Conservation (phyloP, 2,797 vertebrate genomes). For the Gouania willdenowi region DNA sequence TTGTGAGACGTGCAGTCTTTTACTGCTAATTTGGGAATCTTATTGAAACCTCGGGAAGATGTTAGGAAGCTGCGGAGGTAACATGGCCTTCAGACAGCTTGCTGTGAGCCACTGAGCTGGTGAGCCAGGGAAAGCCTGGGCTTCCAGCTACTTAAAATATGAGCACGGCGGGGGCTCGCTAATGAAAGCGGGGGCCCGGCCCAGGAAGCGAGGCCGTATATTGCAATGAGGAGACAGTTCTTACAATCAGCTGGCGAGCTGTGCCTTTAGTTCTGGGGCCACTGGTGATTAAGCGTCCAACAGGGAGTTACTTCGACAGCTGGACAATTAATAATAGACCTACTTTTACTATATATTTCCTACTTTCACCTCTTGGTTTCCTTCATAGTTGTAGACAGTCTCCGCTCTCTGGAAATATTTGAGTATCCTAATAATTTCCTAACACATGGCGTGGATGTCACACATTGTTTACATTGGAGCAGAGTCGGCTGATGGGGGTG, state of each 20-base stretch:
- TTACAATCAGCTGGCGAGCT: slow-evolving; percentile 73
- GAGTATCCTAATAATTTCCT: slow-evolving; percentile 54
- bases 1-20: slow-evolving; percentile 33
- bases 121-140: slow-evolving; percentile 49
- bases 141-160: slow-evolving; percentile 73
- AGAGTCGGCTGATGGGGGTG: slow-evolving; percentile 2
- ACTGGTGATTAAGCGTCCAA: slow-evolving; percentile 76
- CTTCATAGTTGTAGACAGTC: slow-evolving; percentile 40
- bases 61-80: slow-evolving; percentile 24
- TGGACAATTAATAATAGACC: slow-evolving; percentile 80
- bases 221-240: slow-evolving; percentile 72
- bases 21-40: slow-evolving; percentile 42
- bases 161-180: slow-evolving; percentile 56
- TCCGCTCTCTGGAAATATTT: slow-evolving; percentile 56
- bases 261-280: slow-evolving; percentile 73
- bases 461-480: slow-evolving; percentile 49
- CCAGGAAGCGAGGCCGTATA: slow-evolving; percentile 63
- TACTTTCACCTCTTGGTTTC: slow-evolving; percentile 44
- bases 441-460: slow-evolving; percentile 57
- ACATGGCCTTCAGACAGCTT: slow-evolving; percentile 46
- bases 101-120: slow-evolving; percentile 44
- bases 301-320: slow-evolving; percentile 74
- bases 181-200: slow-evolving; percentile 66
- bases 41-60: slow-evolving; percentile 31
- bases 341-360: slow-evolving; percentile 25